These are phyloP conservation scores for Caenorhabditis sp. DNA, from an alignment of 2,888 invertebrate genomes.

Conservation along the genomic window DNA sequence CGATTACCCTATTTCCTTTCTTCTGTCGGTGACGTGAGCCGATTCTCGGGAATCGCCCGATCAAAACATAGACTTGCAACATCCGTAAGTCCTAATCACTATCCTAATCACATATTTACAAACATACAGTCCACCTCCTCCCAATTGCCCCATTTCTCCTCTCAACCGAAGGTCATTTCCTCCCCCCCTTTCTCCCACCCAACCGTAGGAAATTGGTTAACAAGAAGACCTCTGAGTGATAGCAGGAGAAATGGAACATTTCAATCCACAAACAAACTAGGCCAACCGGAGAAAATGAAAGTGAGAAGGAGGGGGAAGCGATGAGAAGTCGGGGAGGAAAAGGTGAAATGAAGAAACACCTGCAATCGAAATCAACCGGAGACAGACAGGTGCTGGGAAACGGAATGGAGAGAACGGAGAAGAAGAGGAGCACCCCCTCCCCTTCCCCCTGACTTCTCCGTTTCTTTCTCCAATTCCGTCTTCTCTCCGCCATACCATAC, in stretches of 20 bases:
- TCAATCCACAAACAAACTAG: constrained; percentile 37
- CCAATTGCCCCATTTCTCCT: constrained; percentile 8
- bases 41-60: too few species aligned
- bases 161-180: constrained; percentile 23
- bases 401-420: neutral
- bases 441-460: constrained; percentile 14
- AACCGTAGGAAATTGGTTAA: constrained; percentile 11
- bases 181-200: neutral
- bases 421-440: neutral
- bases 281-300: constrained; percentile 44
- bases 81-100: constrained; percentile 7
- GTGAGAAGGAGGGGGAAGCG: constrained; percentile 12
- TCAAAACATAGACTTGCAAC: too few species aligned
- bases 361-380: constrained; percentile 28
- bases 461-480: neutral
- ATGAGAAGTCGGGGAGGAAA: constrained; percentile 2
- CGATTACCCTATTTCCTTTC: too few species aligned
- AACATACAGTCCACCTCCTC: neutral
- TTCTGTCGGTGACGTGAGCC: too few species aligned
- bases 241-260: constrained; percentile 45
- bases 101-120: neutral
- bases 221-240: constrained; percentile 42
- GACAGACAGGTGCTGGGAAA: neutral
- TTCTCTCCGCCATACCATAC: too few species aligned
- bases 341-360: constrained; percentile 35